Conservation (phyloP, 2,888 invertebrate genomes). For the Pyrochroa serraticornis region DNA sequence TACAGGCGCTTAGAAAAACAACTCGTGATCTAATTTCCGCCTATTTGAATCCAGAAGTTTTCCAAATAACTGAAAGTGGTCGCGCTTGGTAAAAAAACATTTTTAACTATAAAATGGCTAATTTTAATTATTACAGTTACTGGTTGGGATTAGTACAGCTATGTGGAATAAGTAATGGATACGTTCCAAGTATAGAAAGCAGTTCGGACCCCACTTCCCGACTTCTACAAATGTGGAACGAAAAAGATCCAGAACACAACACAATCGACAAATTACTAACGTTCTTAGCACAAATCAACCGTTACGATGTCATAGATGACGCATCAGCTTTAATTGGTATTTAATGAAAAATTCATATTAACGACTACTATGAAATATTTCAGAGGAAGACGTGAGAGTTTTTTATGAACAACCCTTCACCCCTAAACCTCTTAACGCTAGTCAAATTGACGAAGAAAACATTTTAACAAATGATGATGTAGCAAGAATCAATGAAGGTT, state of each 20-base stretch:
- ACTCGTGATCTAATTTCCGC: slow-evolving; percentile 64
- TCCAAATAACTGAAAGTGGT: slow-evolving; percentile 68
- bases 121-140: slow-evolving; percentile 61
- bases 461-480: slow-evolving; percentile 52
- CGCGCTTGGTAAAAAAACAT: slow-evolving; percentile 40
- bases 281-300: slow-evolving; percentile 69
- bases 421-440: slow-evolving; percentile 26
- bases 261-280: slow-evolving; percentile 66
- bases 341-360: slow-evolving; percentile 12
- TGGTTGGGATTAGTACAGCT: slow-evolving; percentile 79
- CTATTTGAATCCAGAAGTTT: slow-evolving; percentile 70
- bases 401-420: slow-evolving; percentile 35
- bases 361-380: slow-evolving; percentile 24
- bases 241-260: slow-evolving; percentile 58
- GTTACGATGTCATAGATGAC: slow-evolving; percentile 80
- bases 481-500: slow-evolving; percentile 36
- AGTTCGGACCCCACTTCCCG: slow-evolving; percentile 65
- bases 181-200: slow-evolving; percentile 44
- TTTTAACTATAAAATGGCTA: slow-evolving; percentile 1
- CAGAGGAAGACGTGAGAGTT: slow-evolving; percentile 44
- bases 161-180: slow-evolving; percentile 60
- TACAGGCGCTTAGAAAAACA: slow-evolving; percentile 47
- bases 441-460: slow-evolving; percentile 42
- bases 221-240: slow-evolving; percentile 67
- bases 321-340: slow-evolving; percentile 62